Conservation (phyloP, 2,888 invertebrate genomes). For the Protula sp. region DNA sequence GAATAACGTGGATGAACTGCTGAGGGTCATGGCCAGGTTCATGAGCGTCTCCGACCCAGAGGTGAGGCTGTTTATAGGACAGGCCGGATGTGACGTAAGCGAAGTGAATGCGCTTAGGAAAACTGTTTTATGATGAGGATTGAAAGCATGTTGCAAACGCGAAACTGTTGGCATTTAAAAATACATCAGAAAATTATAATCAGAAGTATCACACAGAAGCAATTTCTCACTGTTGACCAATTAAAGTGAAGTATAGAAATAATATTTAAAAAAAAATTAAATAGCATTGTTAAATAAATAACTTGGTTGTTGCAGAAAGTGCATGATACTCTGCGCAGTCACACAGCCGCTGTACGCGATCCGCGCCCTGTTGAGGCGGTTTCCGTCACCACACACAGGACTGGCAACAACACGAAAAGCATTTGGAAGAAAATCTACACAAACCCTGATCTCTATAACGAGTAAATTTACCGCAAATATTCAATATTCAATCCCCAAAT, state of each 20-base stretch:
- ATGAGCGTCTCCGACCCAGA: slow-evolving; percentile 42
- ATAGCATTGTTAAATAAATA: too few relatives aligned
- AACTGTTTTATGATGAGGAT: too few relatives aligned
- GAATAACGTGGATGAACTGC: slow-evolving; percentile 44
- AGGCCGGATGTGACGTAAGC: neutral
- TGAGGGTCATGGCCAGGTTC: slow-evolving; percentile 42
- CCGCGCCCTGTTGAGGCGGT: slow-evolving; percentile 35
- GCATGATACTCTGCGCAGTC: slow-evolving; percentile 45
- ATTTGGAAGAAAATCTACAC: slow-evolving; percentile 42
- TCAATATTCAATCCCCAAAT: neutral
- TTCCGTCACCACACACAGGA: slow-evolving; percentile 35
- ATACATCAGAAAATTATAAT: too few relatives aligned
- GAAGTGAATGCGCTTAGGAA: too few relatives aligned
- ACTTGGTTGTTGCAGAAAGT: slow-evolving; percentile 26
- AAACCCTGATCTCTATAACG: slow-evolving; percentile 39
- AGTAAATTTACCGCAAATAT: slow-evolving; percentile 25
- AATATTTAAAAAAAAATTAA: too few relatives aligned
- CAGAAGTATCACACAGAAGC: too few relatives aligned
- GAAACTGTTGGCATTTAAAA: too few relatives aligned
- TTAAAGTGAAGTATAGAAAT: too few relatives aligned
- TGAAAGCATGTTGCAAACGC: too few relatives aligned
- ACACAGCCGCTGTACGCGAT: slow-evolving; percentile 39
- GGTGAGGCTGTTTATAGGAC: too few relatives aligned
- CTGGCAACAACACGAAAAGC: slow-evolving; percentile 37
- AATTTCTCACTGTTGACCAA: too few relatives aligned